Evolutionary conservation across 2,888 invertebrate genomes (phyloP).

Genomic region (Kryphioiulus occultus): DNA sequence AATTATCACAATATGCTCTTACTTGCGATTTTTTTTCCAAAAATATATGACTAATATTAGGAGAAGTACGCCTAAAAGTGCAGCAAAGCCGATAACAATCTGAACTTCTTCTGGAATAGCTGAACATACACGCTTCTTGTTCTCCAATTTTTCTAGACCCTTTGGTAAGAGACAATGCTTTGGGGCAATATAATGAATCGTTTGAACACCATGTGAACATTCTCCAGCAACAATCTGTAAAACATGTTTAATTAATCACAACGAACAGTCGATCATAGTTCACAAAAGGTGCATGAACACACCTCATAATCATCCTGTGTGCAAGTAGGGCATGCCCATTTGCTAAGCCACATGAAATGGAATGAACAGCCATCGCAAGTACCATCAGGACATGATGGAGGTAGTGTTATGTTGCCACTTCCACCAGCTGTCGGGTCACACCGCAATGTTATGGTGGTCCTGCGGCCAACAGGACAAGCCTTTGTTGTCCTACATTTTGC

Average conservation of each 20-base stretch:
- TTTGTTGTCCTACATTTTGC: conserved; percentile 61
- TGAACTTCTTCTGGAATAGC: conserved; percentile 56
- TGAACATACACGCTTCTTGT: conserved; percentile 56
- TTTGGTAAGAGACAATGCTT: conserved; percentile 59
- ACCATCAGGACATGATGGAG: conserved; percentile 67
- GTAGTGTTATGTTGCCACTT: conserved; percentile 61
- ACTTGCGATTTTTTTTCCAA: conserved; percentile 63
- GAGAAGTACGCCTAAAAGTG: conserved; percentile 60
- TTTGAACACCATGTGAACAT: conserved; percentile 67
- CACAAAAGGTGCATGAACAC: not conserved
- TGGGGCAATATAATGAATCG: conserved; percentile 66
- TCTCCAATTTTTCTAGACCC: conserved; percentile 57
- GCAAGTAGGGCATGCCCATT: conserved; percentile 68
- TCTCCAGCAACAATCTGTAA: conserved; percentile 66
- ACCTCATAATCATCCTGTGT: conserved; percentile 64
- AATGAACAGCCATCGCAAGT: conserved; percentile 71
- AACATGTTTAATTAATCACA: not conserved
- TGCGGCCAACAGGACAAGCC: conserved; percentile 66
- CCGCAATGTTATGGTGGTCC: conserved; percentile 67
- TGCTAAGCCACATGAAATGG: conserved; percentile 66
- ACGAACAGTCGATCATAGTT: not conserved
- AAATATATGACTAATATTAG: conserved; percentile 61
- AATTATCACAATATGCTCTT: conserved; percentile 37
- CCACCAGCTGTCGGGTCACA: conserved; percentile 64
- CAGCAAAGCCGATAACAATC: conserved; percentile 59